phyloP scores from a whole-genome alignment of 2,797 vertebrate genomes.

The Esox lucius region DNA sequence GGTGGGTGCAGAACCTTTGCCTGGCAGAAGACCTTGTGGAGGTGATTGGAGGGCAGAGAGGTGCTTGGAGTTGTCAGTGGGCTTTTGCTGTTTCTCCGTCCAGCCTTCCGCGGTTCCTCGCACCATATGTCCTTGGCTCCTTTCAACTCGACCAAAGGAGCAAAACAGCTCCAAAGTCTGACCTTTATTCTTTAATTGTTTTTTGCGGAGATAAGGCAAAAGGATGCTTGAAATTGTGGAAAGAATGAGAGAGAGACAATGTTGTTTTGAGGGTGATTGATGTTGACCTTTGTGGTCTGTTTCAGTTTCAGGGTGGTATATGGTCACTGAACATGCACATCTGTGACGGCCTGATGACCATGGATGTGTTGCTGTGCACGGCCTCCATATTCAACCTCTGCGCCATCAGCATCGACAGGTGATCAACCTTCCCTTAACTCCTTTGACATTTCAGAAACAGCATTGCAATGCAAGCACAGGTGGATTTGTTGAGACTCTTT shows the following conservation, averaged over 20 bases:
- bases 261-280: neutral
- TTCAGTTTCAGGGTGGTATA: conserved; percentile 88
- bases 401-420: conserved; percentile 95
- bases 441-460: conserved; percentile 24
- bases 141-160: neutral
- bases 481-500: neutral
- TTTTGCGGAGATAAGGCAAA: neutral
- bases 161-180: neutral
- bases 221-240: neutral
- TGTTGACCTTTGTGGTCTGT: conserved; percentile 8
- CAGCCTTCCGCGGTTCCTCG: too few species aligned
- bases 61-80: neutral
- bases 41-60: neutral
- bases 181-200: neutral
- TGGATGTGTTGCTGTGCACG: conserved; percentile 97
- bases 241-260: neutral
- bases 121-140: neutral
- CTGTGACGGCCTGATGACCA: conserved; percentile 92
- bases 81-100: too few species aligned
- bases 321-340: conserved; percentile 85
- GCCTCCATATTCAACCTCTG: conserved; percentile 98
- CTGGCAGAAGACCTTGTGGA: conserved; percentile 3
- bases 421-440: neutral
- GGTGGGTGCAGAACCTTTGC: neutral
- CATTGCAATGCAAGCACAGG: neutral